Percentiles rank a stretch among this genome's conserved stretches.
Evolutionary conservation across 2,797 vertebrate genomes (phyloP).

Genomic region (Sylvilagus floridanus): DNA sequence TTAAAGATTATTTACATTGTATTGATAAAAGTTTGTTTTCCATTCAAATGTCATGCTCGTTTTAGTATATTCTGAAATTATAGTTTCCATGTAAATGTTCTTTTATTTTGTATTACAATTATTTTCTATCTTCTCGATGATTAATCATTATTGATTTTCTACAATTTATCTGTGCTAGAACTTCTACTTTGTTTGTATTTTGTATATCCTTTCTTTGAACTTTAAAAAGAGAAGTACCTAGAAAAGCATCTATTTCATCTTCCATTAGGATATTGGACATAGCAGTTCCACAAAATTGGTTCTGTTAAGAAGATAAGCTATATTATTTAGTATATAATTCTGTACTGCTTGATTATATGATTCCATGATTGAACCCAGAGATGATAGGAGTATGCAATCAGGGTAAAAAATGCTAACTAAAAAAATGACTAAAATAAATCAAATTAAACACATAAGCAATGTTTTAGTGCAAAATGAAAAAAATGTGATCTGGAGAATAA

Average conservation of each 20-base stretch:
- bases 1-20: slow-evolving; percentile 44
- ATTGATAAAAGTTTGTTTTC: slow-evolving; percentile 50
- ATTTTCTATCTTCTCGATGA: neutral
- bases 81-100: neutral
- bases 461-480: neutral
- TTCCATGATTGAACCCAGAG: neutral
- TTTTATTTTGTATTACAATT: neutral
- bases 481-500: neutral
- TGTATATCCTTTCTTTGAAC: neutral
- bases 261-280: neutral
- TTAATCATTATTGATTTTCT: slow-evolving; percentile 23
- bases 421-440: neutral
- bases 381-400: neutral
- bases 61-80: slow-evolving; percentile 39
- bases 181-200: neutral
- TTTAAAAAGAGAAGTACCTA: neutral
- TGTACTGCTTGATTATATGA: neutral
- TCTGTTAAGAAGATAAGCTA: neutral
- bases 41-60: neutral
- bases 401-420: neutral
- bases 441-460: neutral
- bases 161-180: neutral
- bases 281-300: neutral
- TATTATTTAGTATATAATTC: neutral
- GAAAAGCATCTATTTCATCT: neutral